Percentiles rank a stretch among this genome's conserved stretches.
Conservation (phyloP, 2,888 invertebrate species). For the Nematopogon swammerdamellus region DNA sequence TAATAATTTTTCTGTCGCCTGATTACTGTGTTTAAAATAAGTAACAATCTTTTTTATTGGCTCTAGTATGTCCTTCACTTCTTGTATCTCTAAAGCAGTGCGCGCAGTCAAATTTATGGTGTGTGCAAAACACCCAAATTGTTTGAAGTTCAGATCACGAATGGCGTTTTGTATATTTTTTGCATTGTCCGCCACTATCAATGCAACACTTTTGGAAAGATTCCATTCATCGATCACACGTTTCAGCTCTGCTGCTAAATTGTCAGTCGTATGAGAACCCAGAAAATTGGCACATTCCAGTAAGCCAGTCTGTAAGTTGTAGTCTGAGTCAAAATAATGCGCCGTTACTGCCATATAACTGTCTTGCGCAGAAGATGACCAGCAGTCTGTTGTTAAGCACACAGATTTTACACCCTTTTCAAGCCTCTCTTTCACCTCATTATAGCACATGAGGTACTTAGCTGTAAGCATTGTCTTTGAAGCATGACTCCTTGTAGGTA, state of each 20-base stretch:
- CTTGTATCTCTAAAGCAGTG: background rate
- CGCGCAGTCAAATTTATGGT: conserved; percentile 4
- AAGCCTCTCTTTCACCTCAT: background rate
- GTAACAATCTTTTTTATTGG: background rate
- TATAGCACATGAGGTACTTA: background rate
- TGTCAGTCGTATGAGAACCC: background rate
- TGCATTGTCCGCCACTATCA: background rate
- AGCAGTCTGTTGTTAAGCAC: background rate
- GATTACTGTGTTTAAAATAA: background rate
- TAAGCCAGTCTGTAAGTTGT: background rate
- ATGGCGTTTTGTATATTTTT: background rate
- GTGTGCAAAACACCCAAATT: conserved; percentile 4
- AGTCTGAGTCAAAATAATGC: background rate
- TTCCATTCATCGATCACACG: background rate
- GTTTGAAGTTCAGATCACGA: background rate
- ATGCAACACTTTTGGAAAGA: background rate
- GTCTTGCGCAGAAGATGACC: background rate
- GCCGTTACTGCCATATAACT: background rate
- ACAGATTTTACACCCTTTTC: background rate
- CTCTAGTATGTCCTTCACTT: background rate
- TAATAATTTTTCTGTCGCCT: conserved; percentile 1
- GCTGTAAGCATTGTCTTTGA: background rate
- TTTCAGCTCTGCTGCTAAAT: background rate
- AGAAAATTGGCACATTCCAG: background rate
- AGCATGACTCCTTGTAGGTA: background rate